These are phyloP conservation scores for Acipenser transmontanus DNA, from an alignment of 2,797 vertebrate species.

Conservation along the genomic window DNA sequence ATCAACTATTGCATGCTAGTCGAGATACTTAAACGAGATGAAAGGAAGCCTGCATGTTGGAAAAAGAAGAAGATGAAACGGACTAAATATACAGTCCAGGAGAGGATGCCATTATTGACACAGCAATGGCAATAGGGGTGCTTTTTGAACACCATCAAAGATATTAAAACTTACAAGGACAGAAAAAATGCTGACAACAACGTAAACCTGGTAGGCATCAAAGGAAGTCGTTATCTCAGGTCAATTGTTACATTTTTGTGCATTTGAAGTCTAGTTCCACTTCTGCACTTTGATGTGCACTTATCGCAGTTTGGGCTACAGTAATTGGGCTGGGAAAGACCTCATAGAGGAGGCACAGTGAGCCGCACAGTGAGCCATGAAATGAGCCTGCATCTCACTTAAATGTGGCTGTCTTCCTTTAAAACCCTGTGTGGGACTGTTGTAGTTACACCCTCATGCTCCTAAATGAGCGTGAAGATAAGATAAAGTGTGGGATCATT, in stretches of 20 bases:
- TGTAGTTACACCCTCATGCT: constrained; percentile 50
- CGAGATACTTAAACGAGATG: constrained; percentile 61
- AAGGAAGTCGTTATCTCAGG: constrained; percentile 56
- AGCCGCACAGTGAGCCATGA: constrained; percentile 11
- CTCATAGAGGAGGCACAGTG: constrained; percentile 10
- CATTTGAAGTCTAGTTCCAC: not conserved
- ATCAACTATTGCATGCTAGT: constrained; percentile 58
- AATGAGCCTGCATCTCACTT: constrained; percentile 4
- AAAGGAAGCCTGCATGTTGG: constrained; percentile 69
- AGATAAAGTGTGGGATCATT: constrained; percentile 47
- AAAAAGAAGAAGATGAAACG: constrained; percentile 51
- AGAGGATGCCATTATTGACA: constrained; percentile 63
- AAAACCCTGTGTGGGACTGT: constrained; percentile 42
- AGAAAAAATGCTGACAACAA: constrained; percentile 38
- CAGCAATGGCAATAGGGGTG: constrained; percentile 62
- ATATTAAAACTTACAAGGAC: constrained; percentile 30
- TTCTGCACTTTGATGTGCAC: constrained; percentile 49
- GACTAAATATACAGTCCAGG: constrained; percentile 53
- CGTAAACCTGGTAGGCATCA: constrained; percentile 50
- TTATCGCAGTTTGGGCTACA: constrained; percentile 35
- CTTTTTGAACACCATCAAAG: constrained; percentile 60
- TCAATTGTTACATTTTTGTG: constrained; percentile 33
- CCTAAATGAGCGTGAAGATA: constrained; percentile 65
- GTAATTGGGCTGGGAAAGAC: constrained; percentile 18
- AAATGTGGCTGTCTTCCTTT: not conserved